Base-by-base conservation (phyloP, 35 echinoderm and acorn worm genomes). In the Heliocidaris erythrogramma region DNA sequence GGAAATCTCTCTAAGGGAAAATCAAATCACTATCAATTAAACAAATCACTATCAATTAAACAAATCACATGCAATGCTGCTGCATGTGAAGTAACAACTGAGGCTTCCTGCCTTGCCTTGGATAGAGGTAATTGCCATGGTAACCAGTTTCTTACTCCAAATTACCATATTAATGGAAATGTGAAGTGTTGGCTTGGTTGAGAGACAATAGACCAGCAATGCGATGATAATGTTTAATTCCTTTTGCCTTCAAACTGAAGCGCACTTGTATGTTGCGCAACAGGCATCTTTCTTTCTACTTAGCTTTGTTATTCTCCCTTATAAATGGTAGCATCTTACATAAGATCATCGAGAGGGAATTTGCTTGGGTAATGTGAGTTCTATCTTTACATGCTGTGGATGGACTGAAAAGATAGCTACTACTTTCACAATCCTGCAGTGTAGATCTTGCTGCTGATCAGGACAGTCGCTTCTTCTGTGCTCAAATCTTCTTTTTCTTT, bases 121-220 rank as follows among this genome's bases (percentile, higher is more conserved):
- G 65, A 27, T 7, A n/a, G 27, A n/a, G 27, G 27, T 8, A 78
- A 78, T 78, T n/a, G 65, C 65, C 65, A 78, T 78, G 65, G 65
- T 78, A 78, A 78, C 65, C 65, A 78, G 21, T n/a, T 78, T 78
- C 65, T 78, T 78, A 27, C 21, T 78, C 65, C 27, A 78, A 78
- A 78, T 78, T 17, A 78, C 65, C 65, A 78, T 78, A 78, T 78
- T 78, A 78, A 78, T 78, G 65, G 65, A 78, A 78, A 78, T 78
- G 2, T 29, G 6, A 78, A 78, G 65, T 78, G 65, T 18, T 60
- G 65, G 35, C 21, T 78, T 78, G 65, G 65, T 24, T 21, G 27
- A 27, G 65, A 78, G 65, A 78, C 65, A 78, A 78, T 78, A 78
- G 65, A 78, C 21, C 65, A 78, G 65, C 65, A 27, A 21, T 78